Percentiles rank a stretch among this genome's conserved stretches.
Conservation (phyloP, 2,797 vertebrate species). For the Sebastes oblongus region DNA sequence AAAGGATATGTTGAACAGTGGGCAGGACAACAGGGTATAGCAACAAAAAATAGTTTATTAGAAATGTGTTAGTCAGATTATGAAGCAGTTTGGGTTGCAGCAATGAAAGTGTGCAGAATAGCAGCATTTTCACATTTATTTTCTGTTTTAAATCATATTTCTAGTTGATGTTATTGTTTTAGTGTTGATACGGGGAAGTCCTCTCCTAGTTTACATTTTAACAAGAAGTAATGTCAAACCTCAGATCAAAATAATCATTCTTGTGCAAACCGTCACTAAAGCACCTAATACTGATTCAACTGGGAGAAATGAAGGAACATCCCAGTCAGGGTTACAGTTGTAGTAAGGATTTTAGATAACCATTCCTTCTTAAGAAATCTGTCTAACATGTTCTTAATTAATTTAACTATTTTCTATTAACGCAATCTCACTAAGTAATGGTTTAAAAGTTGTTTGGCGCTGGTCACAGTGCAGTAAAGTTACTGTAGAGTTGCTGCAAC, state of each 20-base stretch:
- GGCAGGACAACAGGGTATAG: background rate
- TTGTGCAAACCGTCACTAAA: no score
- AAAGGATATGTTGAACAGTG: background rate
- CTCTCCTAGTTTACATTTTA: background rate
- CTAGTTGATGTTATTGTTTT: background rate
- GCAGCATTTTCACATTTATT: background rate
- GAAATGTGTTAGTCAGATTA: background rate
- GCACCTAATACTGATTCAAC: no score
- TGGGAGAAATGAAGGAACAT: no score
- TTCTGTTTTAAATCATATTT: background rate
- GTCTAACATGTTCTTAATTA: no score
- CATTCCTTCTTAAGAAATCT: no score
- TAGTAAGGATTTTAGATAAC: no score
- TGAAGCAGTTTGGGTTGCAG: background rate
- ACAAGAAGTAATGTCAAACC: background rate
- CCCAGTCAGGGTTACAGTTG: no score
- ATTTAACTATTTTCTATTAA: no score
- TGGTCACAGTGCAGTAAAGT: no score
- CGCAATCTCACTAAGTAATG: no score
- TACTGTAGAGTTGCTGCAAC: no score
- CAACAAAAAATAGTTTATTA: background rate
- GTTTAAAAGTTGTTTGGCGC: no score
- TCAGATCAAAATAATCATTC: background rate
- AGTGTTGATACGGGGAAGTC: background rate
- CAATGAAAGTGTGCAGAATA: background rate